Percentiles rank a stretch among this genome's conserved stretches.
Conservation (phyloP, 2,797 vertebrate genomes). For the Coendou prehensilis region DNA sequence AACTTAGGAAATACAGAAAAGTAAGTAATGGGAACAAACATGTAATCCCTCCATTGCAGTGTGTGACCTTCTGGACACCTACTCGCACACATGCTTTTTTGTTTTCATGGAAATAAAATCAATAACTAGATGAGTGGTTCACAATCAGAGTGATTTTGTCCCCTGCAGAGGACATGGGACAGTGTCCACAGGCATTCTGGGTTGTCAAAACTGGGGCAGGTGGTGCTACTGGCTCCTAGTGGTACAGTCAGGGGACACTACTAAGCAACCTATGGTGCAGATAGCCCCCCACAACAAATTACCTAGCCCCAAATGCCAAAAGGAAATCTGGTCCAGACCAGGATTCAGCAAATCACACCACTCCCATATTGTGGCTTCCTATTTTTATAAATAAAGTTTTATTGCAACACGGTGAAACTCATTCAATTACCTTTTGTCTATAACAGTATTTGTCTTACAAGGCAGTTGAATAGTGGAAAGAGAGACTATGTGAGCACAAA, state of each 20-base stretch:
- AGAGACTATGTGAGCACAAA: neutral
- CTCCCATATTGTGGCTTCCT: neutral
- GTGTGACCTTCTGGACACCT: neutral
- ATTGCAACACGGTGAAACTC: neutral
- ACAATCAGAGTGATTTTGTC: neutral
- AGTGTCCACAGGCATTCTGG: neutral
- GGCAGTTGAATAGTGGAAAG: neutral
- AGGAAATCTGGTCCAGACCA: neutral
- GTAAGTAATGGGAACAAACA: neutral
- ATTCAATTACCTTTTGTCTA: neutral
- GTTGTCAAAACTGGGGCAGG: neutral
- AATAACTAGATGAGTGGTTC: neutral
- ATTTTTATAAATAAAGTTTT: slow-evolving; percentile 54
- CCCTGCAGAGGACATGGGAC: neutral
- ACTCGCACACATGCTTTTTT: too few species aligned
- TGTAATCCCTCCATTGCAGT: neutral
- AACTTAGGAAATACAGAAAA: slow-evolving; percentile 44
- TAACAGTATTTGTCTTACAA: neutral
- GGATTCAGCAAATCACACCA: neutral
- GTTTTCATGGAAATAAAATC: neutral
- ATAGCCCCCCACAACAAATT: neutral
- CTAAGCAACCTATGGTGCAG: neutral
- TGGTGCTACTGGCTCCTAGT: slow-evolving; percentile 11
- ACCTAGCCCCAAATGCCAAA: neutral
- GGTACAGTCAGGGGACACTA: neutral